Evolutionary conservation across 2,113 vertebrate genomes (phyloP).

Genomic region (Onychostruthus taczanowskii): DNA sequence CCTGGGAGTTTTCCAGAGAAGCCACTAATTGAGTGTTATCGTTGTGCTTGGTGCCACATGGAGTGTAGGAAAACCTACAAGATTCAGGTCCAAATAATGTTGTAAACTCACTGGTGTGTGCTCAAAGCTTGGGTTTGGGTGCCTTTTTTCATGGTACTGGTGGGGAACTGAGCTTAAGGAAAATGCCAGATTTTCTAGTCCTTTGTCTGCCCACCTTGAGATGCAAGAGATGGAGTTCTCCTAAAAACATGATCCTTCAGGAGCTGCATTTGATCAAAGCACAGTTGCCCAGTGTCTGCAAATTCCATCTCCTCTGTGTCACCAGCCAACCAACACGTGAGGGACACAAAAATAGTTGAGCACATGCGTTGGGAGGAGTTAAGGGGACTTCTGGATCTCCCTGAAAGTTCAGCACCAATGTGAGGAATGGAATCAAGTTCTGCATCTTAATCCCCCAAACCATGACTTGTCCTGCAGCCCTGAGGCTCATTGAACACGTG

Average conservation of each 20-base stretch:
- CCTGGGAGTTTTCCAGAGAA: not conserved
- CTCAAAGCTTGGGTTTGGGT: not conserved
- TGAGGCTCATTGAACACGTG: not conserved
- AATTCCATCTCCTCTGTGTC: not conserved
- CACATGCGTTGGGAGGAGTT: not conserved
- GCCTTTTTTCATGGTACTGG: not conserved
- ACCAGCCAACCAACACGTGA: not conserved
- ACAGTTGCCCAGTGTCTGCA: not conserved
- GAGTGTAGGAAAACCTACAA: not conserved
- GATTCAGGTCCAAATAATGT: not conserved
- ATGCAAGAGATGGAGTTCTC: not conserved
- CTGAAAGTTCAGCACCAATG: not conserved
- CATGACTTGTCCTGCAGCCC: not conserved
- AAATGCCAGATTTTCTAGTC: not conserved
- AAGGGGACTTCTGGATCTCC: not conserved
- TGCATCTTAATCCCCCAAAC: not conserved
- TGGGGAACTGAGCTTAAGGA: not conserved
- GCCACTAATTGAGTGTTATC: not conserved
- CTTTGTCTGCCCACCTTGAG: not conserved
- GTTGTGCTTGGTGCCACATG: fast-evolving
- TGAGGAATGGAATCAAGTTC: not conserved
- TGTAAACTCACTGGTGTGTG: not conserved
- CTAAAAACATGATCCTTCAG: not conserved
- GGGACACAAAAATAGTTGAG: not conserved
- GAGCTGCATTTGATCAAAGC: not conserved